Percentiles rank a stretch among this genome's conserved stretches.
Conservation (phyloP, 2,888 invertebrate genomes). For the Drosophila mayaguana region DNA sequence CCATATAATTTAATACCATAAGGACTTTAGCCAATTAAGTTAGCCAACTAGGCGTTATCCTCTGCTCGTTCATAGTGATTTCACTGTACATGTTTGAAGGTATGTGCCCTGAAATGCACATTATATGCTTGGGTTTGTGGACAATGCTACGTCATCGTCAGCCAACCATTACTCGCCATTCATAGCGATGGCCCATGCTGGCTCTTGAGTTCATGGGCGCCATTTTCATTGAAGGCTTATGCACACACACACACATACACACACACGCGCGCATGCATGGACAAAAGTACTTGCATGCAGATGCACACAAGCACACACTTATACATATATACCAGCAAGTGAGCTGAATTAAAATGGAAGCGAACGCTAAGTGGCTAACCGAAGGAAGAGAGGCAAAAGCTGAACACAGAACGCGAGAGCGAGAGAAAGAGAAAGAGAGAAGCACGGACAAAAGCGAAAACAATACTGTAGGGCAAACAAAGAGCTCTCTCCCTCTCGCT, state of each 20-base stretch:
- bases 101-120: constrained; percentile 19
- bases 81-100: background rate
- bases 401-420: constrained; percentile 9
- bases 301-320: constrained; percentile 7
- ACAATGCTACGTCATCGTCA: constrained; percentile 48
- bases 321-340: background rate
- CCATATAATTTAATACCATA: background rate
- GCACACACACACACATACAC: constrained; percentile 20
- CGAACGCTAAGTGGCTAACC: constrained; percentile 17
- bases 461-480: constrained; percentile 59
- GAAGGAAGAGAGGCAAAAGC: constrained; percentile 17
- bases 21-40: background rate
- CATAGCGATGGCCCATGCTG: constrained; percentile 46
- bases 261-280: constrained; percentile 18
- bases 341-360: constrained; percentile 6
- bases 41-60: background rate
- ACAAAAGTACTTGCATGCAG: constrained; percentile 30
- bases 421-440: constrained; percentile 30
- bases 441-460: constrained; percentile 50
- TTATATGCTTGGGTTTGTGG: constrained; percentile 30
- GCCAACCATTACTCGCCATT: constrained; percentile 47
- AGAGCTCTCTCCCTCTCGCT: constrained; percentile 16
- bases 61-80: background rate
- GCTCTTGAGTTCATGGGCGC: constrained; percentile 71
- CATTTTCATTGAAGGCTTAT: constrained; percentile 71